Conservation (phyloP, 2,113 vertebrate genomes). For the Lutjanus erythropterus region DNA sequence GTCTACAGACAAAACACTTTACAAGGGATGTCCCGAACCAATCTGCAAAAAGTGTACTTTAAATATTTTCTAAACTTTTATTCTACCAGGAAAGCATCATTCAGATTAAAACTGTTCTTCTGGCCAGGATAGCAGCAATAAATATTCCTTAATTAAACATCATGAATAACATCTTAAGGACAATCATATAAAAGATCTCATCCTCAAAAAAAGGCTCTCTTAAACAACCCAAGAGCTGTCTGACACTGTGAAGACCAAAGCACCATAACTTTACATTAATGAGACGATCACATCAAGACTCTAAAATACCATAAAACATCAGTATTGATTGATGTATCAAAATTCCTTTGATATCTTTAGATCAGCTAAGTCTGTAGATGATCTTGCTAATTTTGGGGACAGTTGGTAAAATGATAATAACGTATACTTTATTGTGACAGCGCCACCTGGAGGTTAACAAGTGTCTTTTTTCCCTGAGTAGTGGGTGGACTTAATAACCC, state of each 20-base stretch:
- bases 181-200: neutral
- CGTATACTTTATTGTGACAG: too few species aligned
- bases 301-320: neutral
- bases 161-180: neutral
- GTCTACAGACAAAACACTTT: neutral
- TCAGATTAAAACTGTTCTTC: neutral
- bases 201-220: neutral
- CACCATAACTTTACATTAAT: too few species aligned
- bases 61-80: neutral
- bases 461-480: too few species aligned
- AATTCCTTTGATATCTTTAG: too few species aligned
- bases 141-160: neutral
- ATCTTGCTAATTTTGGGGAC: too few species aligned
- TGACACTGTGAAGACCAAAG: neutral
- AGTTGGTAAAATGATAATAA: too few species aligned
- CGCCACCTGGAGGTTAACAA: too few species aligned
- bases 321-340: too few species aligned
- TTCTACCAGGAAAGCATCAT: neutral
- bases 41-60: neutral
- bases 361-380: too few species aligned
- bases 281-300: too few species aligned
- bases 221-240: neutral
- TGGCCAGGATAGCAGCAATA: neutral
- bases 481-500: too few species aligned
- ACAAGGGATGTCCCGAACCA: slow-evolving; percentile 40